Conservation (phyloP, 2,888 invertebrate species). For the Rhyacophila evoluta region DNA sequence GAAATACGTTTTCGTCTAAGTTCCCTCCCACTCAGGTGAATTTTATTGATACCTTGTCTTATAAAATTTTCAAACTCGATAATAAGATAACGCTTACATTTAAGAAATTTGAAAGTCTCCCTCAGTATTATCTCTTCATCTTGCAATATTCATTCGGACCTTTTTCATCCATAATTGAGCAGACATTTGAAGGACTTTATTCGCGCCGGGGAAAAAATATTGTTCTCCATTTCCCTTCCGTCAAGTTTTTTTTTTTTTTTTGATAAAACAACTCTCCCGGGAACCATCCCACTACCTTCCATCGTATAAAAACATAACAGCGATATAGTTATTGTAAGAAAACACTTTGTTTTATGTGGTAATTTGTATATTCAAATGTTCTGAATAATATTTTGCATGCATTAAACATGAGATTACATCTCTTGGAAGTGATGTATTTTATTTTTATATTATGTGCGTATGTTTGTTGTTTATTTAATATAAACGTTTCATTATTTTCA, state of each 20-base stretch:
- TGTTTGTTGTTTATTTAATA: too few species aligned
- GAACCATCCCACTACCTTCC: conserved; percentile 2
- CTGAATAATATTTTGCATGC: not conserved
- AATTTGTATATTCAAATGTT: not conserved
- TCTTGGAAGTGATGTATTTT: too few species aligned
- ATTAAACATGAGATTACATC: too few species aligned
- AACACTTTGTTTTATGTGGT: conserved; percentile 30
- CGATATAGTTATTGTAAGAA: conserved; percentile 33
- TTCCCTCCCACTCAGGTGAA: too few species aligned
- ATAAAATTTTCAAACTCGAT: too few species aligned
- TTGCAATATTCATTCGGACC: not conserved
- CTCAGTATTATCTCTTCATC: not conserved
- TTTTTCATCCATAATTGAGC: conserved; percentile 4
- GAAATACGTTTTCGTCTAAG: too few species aligned
- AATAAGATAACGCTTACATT: too few species aligned
- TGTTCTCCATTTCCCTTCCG: not conserved
- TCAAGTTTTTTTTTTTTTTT: not conserved
- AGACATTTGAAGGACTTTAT: conserved; percentile 4
- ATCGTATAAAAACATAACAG: conserved; percentile 34
- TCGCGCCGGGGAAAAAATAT: not conserved
- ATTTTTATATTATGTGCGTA: too few species aligned
- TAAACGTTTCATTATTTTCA: too few species aligned
- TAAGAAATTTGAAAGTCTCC: too few species aligned
- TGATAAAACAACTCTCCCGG: not conserved
- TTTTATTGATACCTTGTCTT: too few species aligned